A percentile compares a stretch with the other conserved stretches of the same genome.
Evolutionary conservation across 2,113 vertebrate genomes (phyloP).

Genomic region (Corythoichthys intestinalis): DNA sequence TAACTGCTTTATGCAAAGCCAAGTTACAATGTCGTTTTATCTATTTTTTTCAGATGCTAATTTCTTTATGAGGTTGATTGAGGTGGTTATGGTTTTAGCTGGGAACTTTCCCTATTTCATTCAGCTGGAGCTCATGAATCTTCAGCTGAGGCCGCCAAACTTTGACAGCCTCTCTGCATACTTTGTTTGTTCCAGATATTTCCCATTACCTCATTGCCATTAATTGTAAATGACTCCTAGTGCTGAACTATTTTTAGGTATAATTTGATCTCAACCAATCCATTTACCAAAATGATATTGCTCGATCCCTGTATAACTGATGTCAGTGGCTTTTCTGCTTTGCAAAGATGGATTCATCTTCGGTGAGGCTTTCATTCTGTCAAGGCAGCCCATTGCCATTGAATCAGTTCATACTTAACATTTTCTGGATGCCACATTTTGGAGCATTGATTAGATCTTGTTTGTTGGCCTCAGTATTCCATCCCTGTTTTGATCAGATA

Average conservation of each 20-base stretch:
- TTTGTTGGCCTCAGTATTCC: neutral
- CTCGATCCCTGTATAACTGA: neutral
- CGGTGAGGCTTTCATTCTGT: neutral
- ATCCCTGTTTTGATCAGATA: neutral
- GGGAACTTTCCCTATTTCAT: constrained; percentile 23
- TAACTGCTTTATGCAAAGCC: constrained; percentile 32
- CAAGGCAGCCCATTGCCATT: neutral
- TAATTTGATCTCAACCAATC: constrained; percentile 10
- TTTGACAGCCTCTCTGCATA: constrained; percentile 25
- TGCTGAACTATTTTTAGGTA: constrained; percentile 6
- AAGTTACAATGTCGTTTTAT: constrained; percentile 25
- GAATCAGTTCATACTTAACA: neutral
- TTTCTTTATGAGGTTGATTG: constrained; percentile 30
- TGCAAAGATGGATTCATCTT: neutral
- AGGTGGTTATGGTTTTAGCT: constrained; percentile 16
- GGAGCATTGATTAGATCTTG: neutral
- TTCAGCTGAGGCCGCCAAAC: constrained; percentile 19
- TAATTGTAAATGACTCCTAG: constrained; percentile 12
- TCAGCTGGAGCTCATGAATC: constrained; percentile 28
- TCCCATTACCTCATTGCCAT: constrained; percentile 37
- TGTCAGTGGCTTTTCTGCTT: neutral
- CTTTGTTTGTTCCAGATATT: constrained; percentile 18
- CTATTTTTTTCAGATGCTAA: constrained; percentile 28
- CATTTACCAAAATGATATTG: constrained; percentile 8
- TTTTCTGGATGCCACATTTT: neutral